Evolutionary conservation across 2,888 invertebrate species (phyloP).

Genomic region (Acleris holmiana): DNA sequence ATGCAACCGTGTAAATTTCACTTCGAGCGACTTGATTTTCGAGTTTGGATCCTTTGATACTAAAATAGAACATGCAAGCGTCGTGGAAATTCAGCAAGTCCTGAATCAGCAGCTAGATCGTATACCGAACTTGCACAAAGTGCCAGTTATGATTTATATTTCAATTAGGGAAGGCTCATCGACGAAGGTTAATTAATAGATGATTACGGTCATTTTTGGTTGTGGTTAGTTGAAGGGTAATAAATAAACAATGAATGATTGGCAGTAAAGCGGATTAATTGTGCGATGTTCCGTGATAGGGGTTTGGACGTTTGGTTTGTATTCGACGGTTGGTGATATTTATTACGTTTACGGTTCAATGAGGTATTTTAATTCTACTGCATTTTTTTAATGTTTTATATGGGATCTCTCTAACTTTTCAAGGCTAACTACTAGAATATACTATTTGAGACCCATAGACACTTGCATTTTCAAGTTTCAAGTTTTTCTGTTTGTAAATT

Average conservation of each 20-base stretch:
- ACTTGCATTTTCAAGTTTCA: no score
- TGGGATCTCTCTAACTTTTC: no score
- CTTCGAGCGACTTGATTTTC: slow-evolving; percentile 38
- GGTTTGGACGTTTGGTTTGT: slow-evolving; percentile 15
- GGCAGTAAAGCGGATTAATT: slow-evolving; percentile 33
- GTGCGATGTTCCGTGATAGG: slow-evolving; percentile 27
- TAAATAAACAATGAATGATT: slow-evolving; percentile 37
- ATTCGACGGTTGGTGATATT: slow-evolving; percentile 8
- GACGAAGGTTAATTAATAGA: slow-evolving; percentile 57
- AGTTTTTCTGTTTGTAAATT: no score
- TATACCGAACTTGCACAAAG: slow-evolving; percentile 66
- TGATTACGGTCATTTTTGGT: slow-evolving; percentile 43
- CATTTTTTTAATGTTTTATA: no score
- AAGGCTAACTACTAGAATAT: no score
- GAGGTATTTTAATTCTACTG: not conserved
- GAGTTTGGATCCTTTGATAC: slow-evolving; percentile 49
- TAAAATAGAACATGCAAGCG: slow-evolving; percentile 62
- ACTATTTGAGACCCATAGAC: no score
- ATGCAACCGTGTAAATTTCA: slow-evolving; percentile 30
- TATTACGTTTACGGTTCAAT: not conserved
- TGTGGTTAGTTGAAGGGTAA: slow-evolving; percentile 28
- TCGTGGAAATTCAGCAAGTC: slow-evolving; percentile 68
- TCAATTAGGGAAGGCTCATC: slow-evolving; percentile 72
- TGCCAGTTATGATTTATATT: slow-evolving; percentile 74
- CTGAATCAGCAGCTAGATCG: slow-evolving; percentile 76